Base-by-base conservation (phyloP, 2,888 invertebrate species). In the Drosophila anceps region DNA sequence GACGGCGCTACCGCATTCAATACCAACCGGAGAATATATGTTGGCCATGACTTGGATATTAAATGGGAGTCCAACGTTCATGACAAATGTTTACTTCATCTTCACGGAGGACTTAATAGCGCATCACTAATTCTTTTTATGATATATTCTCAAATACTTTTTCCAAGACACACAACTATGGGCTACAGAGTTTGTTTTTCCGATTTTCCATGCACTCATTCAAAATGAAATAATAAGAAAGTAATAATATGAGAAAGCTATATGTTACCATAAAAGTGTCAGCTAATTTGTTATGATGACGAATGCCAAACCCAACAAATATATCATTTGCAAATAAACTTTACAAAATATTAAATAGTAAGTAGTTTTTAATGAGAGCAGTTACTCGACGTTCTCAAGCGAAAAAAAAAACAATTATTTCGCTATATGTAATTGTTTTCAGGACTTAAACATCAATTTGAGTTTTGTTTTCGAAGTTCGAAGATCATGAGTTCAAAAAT, bases 11-110 rank as follows among this genome's bases (percentile, higher is more conserved):
- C 54, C 57, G 3, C 44, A 50, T 37, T 1, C 64, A 2, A 8
- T 72, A 0, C 74, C 74, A 27, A 48, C 68, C 4, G 73, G 69
- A 1, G 73, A 75, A 0, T 82, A 76, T 48, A 20, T 70, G 29
- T 13, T 78, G n/a, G 13, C 54, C 9, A 12, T 67, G 0, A 62
- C 29, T 10, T 82, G 70, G 79, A 4, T 48, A 0, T 69, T 82
- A 10, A 37, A 72, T 8, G 33, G 37, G 12, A 64, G 20, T 4
- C 24, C 57, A 75, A 33, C 50, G 18, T 3, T 78, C 2, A 10
- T 29, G 4, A 71, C 55, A 7, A 67, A 82, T 4, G 7, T 71
- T 4, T 72, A 69, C 33, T 72, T 69, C 39, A 53, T 35, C 1
- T 79, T 76, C 33, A 41, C 12, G 0, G 65, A 74, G 48, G 67